Evolutionary conservation across 2,797 vertebrate genomes (phyloP).

Genomic region (Sciaenops ocellatus): DNA sequence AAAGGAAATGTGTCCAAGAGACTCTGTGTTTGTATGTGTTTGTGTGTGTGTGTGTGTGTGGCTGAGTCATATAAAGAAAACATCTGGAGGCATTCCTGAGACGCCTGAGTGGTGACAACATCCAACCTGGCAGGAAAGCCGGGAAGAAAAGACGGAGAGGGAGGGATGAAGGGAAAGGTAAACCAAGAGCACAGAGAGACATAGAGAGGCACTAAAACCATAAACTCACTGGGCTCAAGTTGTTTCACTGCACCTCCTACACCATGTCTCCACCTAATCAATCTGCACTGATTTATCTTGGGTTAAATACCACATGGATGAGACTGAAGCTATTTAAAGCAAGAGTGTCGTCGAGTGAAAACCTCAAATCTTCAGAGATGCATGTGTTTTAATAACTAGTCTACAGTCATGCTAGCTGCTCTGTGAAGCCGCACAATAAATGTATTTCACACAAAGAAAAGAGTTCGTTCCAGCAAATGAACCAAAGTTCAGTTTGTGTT

Average conservation of each 20-base stretch:
- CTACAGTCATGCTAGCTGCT: no score
- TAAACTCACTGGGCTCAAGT: conserved; percentile 9
- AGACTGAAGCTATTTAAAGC: conserved; percentile 12
- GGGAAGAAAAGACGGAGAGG: conserved; percentile 34
- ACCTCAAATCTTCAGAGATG: background rate
- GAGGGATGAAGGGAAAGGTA: conserved; percentile 45
- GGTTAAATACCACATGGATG: conserved; percentile 8
- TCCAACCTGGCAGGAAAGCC: conserved; percentile 64
- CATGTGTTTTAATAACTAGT: background rate
- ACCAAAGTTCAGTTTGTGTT: no score
- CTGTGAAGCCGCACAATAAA: no score
- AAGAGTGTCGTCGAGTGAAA: background rate
- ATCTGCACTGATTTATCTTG: conserved; percentile 8
- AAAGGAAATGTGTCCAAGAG: conserved; percentile 53
- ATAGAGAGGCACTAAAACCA: background rate
- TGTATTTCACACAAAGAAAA: no score
- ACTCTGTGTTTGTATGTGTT: background rate
- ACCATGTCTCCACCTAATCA: conserved; percentile 15
- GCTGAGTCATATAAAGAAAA: conserved; percentile 73
- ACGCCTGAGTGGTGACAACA: conserved; percentile 75
- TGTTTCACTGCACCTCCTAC: conserved; percentile 5
- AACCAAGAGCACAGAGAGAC: conserved; percentile 21
- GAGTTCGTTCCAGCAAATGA: no score
- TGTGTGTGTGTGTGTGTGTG: conserved; percentile 20
- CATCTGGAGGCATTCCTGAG: conserved; percentile 82